Evolutionary conservation across 2,888 invertebrate genomes (phyloP).

Genomic region (Latrodectus hesperus): DNA sequence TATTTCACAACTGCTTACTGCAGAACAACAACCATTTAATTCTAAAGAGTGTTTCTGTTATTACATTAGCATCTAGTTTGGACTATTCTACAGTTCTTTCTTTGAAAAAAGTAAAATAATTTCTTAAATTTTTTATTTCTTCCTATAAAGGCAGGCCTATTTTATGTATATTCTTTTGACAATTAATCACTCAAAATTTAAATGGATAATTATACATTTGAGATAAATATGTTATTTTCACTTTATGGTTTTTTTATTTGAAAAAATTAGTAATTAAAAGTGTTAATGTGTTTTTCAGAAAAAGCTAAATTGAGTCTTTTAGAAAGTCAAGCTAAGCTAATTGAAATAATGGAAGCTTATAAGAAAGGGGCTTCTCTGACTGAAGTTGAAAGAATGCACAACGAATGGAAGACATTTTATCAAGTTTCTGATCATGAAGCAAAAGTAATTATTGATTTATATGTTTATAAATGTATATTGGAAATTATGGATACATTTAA

Average conservation of each 20-base stretch:
- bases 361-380: constrained; percentile 89
- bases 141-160: not conserved
- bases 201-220: not conserved
- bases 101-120: no score
- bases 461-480: not conserved
- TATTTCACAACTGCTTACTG: no score
- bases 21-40: no score
- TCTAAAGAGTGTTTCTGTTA: no score
- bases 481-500: not conserved
- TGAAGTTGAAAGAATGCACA: constrained; percentile 88
- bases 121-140: not conserved
- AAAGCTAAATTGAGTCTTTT: constrained; percentile 47
- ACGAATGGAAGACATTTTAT: constrained; percentile 81
- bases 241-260: not conserved
- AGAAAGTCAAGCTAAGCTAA: constrained; percentile 82
- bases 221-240: not conserved
- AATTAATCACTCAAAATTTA: not conserved
- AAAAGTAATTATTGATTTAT: constrained; percentile 24
- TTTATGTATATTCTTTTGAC: not conserved
- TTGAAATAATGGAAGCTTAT: constrained; percentile 91
- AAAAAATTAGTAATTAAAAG: no score
- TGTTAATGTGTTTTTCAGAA: not conserved
- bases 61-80: no score
- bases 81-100: no score
- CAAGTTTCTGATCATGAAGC: constrained; percentile 62